Evolutionary conservation across 2,113 vertebrate genomes (phyloP), one percentile per base, ranked within the genome.

Genomic region (Ictalurus punctatus): DNA sequence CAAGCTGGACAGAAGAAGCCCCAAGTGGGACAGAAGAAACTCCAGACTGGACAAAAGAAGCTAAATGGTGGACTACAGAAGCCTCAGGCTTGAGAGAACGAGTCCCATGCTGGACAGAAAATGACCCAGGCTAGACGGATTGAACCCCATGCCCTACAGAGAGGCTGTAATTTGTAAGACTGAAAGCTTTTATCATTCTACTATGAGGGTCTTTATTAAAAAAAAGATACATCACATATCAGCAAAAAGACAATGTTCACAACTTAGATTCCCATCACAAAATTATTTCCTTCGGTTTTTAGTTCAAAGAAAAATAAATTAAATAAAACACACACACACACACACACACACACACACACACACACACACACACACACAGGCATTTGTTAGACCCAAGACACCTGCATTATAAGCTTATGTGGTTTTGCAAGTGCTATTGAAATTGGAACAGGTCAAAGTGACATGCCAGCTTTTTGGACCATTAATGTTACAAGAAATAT

Each of bases 401-500:
- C 19, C 34, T 40, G 71, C 34, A 69, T 37, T 74, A 19, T 37
- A 23, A 40, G 34, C 17, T 40, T 74, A 40, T 69, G n/a, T 34
- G 89, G 48, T 61, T 65, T 84, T 87, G 48, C 76, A 87, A 83
- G 79, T 67, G 89, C 44, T 48, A 61, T 40, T 56, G 34, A 14
- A 85, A 86, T 69, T 48, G 71, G 90, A 80, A 73, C n/a, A 91
- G 90, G 90, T 93, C 90, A 88, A 74, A 79, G 80, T 84, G 90
- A 84, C 61, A 27, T 67, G 88, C 79, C 87, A 90, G 86, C 73
- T 63, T 85, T 89, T 69, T 83, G 86, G 58, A 83, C 92, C 14
- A 92, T 86, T 87, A 92, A 88, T 74, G 91, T 89, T 89, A 91
- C 85, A 90, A 94, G 63, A 93, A 92, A 90, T 90, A 87, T 87